Conservation (phyloP, 2,888 invertebrate species). For the Toxonevra muliebris region DNA sequence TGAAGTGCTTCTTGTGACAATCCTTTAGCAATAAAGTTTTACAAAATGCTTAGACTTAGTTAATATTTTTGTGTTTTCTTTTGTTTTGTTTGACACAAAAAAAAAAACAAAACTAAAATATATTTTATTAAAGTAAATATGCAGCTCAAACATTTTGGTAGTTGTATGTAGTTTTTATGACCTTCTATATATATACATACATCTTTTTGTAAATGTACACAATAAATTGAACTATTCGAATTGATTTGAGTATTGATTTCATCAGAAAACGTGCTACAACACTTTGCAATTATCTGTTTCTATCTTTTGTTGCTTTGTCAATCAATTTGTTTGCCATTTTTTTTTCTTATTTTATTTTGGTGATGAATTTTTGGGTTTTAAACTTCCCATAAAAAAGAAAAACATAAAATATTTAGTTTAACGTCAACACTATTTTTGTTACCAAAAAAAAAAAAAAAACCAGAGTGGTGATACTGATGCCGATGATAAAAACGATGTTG, state of each 20-base stretch:
- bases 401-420: background rate
- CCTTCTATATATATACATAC: no score
- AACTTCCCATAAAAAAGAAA: no score
- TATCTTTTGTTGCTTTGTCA: background rate
- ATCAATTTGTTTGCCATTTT: background rate
- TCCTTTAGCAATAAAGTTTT: background rate
- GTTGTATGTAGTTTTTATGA: no score
- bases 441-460: background rate
- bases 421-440: conserved; percentile 2
- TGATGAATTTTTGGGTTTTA: no score
- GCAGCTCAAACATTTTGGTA: no score
- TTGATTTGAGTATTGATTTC: background rate
- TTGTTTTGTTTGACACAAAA: no score
- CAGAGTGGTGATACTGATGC: background rate
- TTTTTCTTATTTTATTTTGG: background rate
- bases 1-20: background rate
- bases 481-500: background rate
- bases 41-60: no score
- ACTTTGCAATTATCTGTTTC: background rate
- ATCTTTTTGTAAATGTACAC: no score
- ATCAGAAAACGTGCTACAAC: conserved; percentile 7
- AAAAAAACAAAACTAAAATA: no score
- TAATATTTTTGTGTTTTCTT: no score
- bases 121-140: no score
- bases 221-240: no score